phyloP scores from a whole-genome alignment of 1,140 invertebrate genomes.

The Tetramorium parvispinum region DNA sequence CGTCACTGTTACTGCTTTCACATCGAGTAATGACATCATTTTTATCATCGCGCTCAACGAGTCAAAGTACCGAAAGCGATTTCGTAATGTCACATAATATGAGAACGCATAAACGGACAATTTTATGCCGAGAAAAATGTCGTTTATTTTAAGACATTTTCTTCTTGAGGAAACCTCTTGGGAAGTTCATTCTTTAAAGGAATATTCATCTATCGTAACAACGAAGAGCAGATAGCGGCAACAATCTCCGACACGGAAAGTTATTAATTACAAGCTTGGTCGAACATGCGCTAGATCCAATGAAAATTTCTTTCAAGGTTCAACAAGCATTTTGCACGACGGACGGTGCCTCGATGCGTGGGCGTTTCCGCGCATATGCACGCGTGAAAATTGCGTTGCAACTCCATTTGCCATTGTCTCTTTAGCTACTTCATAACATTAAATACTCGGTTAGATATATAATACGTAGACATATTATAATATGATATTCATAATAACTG shows the following conservation, averaged over 20 bases:
- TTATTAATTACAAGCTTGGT: slow-evolving; percentile 72
- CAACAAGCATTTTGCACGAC: slow-evolving; percentile 61
- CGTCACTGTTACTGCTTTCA: not conserved
- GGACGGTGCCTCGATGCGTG: not conserved
- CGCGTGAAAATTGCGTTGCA: not conserved
- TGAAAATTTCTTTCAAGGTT: slow-evolving; percentile 74
- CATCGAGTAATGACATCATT: not conserved
- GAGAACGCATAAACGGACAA: not conserved
- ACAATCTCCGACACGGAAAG: slow-evolving; percentile 52
- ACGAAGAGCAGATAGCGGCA: slow-evolving; percentile 29
- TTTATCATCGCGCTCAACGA: not conserved
- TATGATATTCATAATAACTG: not conserved
- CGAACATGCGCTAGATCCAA: slow-evolving; percentile 38
- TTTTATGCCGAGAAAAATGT: slow-evolving; percentile 4
- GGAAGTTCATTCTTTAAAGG: slow-evolving; percentile 43
- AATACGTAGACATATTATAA: not conserved
- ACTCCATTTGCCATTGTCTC: slow-evolving; percentile 1
- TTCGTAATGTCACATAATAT: not conserved
- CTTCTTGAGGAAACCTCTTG: not conserved
- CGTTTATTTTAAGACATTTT: slow-evolving; percentile 34
- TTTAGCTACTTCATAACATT: not conserved
- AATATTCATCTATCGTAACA: slow-evolving; percentile 51
- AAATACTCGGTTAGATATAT: slow-evolving; percentile 54
- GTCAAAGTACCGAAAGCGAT: not conserved
- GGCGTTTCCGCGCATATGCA: not conserved